Base-by-base conservation (phyloP, 2,888 invertebrate genomes). In the Hyles lineata region DNA sequence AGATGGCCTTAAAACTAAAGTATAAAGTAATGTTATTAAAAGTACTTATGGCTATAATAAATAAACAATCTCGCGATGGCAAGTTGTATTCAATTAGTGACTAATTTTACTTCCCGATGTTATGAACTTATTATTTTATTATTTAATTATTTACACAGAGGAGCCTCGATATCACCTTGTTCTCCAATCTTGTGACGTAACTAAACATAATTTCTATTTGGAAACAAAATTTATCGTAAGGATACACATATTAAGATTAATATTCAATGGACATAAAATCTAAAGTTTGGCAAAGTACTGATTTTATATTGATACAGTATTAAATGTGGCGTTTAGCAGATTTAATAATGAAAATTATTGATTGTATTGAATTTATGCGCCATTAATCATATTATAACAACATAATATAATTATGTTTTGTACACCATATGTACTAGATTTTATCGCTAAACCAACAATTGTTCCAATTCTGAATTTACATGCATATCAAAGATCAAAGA, bases 41-140 rank as follows among this genome's bases (percentile, higher is more conserved):
- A 71, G 76, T 80, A 82, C 83, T 85, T 85, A 89, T 72, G 74
- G 77, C 87, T 90, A 90, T 74, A 91, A 91, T 91, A 92, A 92
- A 90, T 90, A 87, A 87, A 74, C 78, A 86, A 43, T 85, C 80
- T 85, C 85, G 83, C 85, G 82, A 85, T 83, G 83, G 85, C 84
- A 86, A 86, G 84, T 76, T 83, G 76, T 74, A 76, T 75, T 76
- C 77, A 82, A 82, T 79, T 25, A 58, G 15, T 74, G 80, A 81
- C 79, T 80, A 79, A 82, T 80, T 79, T 58, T 23, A 72, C 3
- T 72, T 62, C 71, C 29, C 4, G 9, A 32, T 23, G 9, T 19
- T 63, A 58, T 59, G 21, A 59, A 43, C n/a, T n/a, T 69, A 50
- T 15, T 69, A 7, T 23, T 43, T 72, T 50, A 62, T 52, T 62